Base-by-base conservation (phyloP, 2,797 vertebrate species). In the Poecile montanus region DNA sequence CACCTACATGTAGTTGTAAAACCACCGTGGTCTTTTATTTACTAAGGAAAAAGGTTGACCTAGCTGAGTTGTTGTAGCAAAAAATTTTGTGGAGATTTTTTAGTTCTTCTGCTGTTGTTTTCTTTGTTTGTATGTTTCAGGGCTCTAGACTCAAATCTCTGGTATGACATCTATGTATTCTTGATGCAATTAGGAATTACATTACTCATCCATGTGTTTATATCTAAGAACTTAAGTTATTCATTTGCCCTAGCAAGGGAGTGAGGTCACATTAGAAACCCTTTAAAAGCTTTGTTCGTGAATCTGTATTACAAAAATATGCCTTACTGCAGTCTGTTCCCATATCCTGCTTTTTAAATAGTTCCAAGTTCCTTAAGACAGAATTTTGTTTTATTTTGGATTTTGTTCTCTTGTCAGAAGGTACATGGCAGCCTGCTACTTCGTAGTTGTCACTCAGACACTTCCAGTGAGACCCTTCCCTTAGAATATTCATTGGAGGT, bases 361-460 rank as follows among this genome's bases (percentile, higher is more conserved):
- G 60, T 18, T 92, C 65, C 12, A 48, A 71, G 3, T 68, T 82
- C 50, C 84, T n/a, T 62, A 67, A 73, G 57, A 87, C 21, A 51
- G 67, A 73, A 36, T 91, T 93, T 53, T 67, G 7, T 50, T 86
- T 91, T 26, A 30, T 81, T 91, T 85, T 44, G 27, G 9, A 14
- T 42, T 91, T 71, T 91, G 17, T 76, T 83, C 70, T 93, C 36
- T 67, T 91, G 36, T 85, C 58, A 88, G 53, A 73, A 89, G 68
- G 65, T 51, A 54, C 62, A 12, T 8, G 11, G n/a, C 57, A 80
- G 36, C 23, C 58, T 87, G 12, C 62, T 57, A 1, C 23, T 91
- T 91, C 62, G 42, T 18, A n/a, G 58, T 56, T 93, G 67, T 77
- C 82, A 66, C 26, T 93, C 63, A 92, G n/a, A 32, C 9, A 14